Evolutionary conservation across 2,797 vertebrate species (phyloP).

Genomic region (Etheostoma nigrum): DNA sequence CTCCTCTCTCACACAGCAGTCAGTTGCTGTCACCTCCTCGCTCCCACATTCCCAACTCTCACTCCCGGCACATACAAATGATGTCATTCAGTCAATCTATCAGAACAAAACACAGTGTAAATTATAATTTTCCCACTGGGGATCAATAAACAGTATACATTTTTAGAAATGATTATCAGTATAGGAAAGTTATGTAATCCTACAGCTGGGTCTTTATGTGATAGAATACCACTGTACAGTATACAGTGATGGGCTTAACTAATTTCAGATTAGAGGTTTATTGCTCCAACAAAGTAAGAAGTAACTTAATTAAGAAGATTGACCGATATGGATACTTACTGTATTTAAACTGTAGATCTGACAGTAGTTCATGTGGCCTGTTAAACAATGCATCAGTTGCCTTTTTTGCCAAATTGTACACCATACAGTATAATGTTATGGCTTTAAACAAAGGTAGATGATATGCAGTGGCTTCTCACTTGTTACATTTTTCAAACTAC

Average conservation of each 20-base stretch:
- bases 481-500: background rate
- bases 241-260: background rate
- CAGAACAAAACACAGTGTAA: too few relatives aligned
- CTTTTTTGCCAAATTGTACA: background rate
- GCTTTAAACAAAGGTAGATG: background rate
- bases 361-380: background rate
- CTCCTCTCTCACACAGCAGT: constrained; percentile 55
- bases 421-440: background rate
- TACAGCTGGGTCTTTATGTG: background rate
- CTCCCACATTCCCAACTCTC: constrained; percentile 46
- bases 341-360: background rate
- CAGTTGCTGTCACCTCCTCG: constrained; percentile 50
- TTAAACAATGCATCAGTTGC: background rate
- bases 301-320: background rate
- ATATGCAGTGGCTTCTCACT: background rate
- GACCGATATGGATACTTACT: background rate
- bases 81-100: constrained; percentile 45
- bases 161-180: background rate
- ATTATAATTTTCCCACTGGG: too few relatives aligned
- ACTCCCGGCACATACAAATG: constrained; percentile 30
- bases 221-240: background rate
- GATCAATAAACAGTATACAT: too few relatives aligned
- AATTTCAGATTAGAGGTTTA: background rate
- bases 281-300: background rate
- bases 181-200: constrained; percentile 15